phyloP scores from a whole-genome alignment of 2,888 invertebrate genomes.

The Polydrusus cervinus region DNA sequence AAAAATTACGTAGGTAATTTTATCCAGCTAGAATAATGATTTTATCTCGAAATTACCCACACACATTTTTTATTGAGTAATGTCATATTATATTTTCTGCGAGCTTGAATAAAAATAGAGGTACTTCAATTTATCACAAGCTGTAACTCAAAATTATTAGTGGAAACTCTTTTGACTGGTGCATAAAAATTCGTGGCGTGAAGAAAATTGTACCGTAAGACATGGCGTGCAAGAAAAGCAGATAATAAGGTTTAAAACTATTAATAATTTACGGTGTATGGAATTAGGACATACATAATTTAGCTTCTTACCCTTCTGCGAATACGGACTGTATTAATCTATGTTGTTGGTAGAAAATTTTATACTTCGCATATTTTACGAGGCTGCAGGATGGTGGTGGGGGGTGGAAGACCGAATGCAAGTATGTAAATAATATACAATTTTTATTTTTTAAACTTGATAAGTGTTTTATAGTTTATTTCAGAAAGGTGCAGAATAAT shows the following conservation, averaged over 20 bases:
- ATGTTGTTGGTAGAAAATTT: not conserved
- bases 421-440: no score
- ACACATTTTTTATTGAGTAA: not conserved
- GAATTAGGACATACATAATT: constrained; percentile 1
- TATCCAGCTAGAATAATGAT: not conserved
- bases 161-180: not conserved
- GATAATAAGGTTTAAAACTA: constrained; percentile 20
- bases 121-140: not conserved
- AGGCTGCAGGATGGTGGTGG: no score
- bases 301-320: not conserved
- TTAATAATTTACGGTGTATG: constrained; percentile 18
- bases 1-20: no score
- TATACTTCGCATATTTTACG: not conserved
- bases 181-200: constrained; percentile 14
- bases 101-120: not conserved
- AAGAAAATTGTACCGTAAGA: constrained; percentile 17
- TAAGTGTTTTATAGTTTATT: no score
- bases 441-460: no score
- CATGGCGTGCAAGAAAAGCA: constrained; percentile 18
- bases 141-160: constrained; percentile 7
- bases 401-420: no score
- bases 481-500: no score
- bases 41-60: no score
- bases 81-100: not conserved
- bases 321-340: not conserved